A percentile compares a stretch with the other conserved stretches of the same genome.
Conservation (phyloP, 1,140 invertebrate species). For the Proales similis region DNA sequence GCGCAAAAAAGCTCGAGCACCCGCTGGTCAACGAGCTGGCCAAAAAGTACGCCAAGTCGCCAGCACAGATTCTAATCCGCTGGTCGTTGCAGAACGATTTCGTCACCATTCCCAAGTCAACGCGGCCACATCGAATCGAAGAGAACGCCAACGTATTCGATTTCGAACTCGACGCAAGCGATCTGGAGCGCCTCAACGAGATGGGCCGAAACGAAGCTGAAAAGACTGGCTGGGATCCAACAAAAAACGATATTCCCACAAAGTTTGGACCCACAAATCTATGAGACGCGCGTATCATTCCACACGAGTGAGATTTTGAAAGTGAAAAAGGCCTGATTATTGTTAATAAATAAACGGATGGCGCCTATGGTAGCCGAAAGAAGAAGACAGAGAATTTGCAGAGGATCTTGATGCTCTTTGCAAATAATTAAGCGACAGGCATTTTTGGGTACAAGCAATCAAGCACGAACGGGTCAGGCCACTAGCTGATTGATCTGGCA, state of each 20-base stretch:
- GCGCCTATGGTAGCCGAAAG: no score
- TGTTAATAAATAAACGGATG: no score
- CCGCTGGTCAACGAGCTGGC: slow-evolving; percentile 40
- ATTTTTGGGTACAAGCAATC: no score
- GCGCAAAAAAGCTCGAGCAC: slow-evolving; percentile 41
- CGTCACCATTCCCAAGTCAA: slow-evolving; percentile 44
- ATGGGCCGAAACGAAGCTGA: not conserved
- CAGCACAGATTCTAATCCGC: slow-evolving; percentile 41
- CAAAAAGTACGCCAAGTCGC: slow-evolving; percentile 41
- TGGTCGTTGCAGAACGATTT: slow-evolving; percentile 43
- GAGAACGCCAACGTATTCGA: not conserved
- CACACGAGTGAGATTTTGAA: not conserved
- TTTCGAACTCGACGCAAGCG: not conserved
- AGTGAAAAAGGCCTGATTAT: not conserved
- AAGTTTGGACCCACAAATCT: not conserved
- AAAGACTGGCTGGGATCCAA: not conserved
- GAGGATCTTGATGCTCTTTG: no score
- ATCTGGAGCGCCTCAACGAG: not conserved
- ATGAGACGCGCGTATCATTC: no score
- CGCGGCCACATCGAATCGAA: not conserved
- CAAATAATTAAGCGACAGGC: no score
- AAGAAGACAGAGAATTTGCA: no score
- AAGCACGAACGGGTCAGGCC: no score
- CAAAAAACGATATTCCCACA: not conserved
- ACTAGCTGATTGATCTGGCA: no score